Conservation (phyloP, 1,140 invertebrate genomes). For the silkworm (Bombyx mori) region ASM3026992v2 NC_085108.1:7928501-7929000, state of each 20-base stretch:
- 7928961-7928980: conserved; percentile 11
- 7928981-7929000: conserved; percentile 1
- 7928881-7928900: conserved; percentile 1
- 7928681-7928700: no score
- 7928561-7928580: neutral
- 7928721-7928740: neutral
- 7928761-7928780: neutral
- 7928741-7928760: neutral
- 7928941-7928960: conserved; percentile 10
- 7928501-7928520: no score
- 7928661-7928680: conserved; percentile 1
- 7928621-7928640: conserved; percentile 4
- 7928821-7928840: neutral
- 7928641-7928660: conserved; percentile 8
- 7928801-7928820: conserved; percentile 40
- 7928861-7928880: neutral
- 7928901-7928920: conserved; percentile 21
- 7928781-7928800: conserved; percentile 57
- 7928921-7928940: conserved; percentile 43
- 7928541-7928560: neutral
- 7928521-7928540: no score
- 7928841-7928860: neutral
- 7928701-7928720: no score
- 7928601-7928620: neutral
- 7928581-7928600: neutral